Percentiles rank a stretch among this genome's conserved stretches.
Conservation (phyloP, 2,888 invertebrate species). For the Oscheius sp. region DNA sequence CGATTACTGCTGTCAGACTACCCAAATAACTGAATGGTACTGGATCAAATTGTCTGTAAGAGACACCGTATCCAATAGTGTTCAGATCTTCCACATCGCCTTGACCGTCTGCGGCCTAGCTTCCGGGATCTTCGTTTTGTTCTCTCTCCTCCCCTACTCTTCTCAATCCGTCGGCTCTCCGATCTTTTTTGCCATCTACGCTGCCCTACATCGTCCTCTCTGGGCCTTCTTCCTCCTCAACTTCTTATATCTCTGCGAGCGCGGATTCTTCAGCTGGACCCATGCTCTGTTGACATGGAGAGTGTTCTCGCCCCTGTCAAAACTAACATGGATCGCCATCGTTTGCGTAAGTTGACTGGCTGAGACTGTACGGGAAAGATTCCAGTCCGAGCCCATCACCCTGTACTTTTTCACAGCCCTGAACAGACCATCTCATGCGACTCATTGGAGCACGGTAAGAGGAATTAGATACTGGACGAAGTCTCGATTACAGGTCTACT, state of each 20-base stretch:
- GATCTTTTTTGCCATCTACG: slow-evolving; percentile 57
- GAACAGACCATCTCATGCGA: slow-evolving; percentile 69
- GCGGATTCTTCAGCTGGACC: slow-evolving; percentile 54
- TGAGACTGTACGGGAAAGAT: neutral
- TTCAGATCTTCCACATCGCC: slow-evolving; percentile 39
- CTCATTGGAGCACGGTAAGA: slow-evolving; percentile 68
- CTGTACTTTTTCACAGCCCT: slow-evolving; percentile 71
- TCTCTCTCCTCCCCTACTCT: slow-evolving; percentile 47
- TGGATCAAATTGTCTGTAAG: too few relatives aligned
- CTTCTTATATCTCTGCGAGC: slow-evolving; percentile 57
- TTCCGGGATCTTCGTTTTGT: slow-evolving; percentile 41
- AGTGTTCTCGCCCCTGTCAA: slow-evolving; percentile 67
- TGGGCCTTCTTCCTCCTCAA: slow-evolving; percentile 63
- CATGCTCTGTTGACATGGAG: slow-evolving; percentile 65
- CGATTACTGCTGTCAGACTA: too few relatives aligned
- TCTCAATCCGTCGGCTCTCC: slow-evolving; percentile 21
- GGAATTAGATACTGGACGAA: neutral
- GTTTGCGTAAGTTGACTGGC: slow-evolving; percentile 45
- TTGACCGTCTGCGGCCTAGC: slow-evolving; percentile 39
- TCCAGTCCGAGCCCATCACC: slow-evolving; percentile 67
- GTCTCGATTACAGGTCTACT: slow-evolving; percentile 60
- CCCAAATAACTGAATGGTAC: too few relatives aligned
- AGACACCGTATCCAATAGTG: neutral
- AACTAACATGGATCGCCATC: slow-evolving; percentile 61
- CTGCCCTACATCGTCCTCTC: slow-evolving; percentile 62